A percentile compares a stretch with the other conserved stretches of the same genome.
Evolutionary conservation across 2,797 vertebrate species (phyloP).

Genomic region (Lerista edwardsae): DNA sequence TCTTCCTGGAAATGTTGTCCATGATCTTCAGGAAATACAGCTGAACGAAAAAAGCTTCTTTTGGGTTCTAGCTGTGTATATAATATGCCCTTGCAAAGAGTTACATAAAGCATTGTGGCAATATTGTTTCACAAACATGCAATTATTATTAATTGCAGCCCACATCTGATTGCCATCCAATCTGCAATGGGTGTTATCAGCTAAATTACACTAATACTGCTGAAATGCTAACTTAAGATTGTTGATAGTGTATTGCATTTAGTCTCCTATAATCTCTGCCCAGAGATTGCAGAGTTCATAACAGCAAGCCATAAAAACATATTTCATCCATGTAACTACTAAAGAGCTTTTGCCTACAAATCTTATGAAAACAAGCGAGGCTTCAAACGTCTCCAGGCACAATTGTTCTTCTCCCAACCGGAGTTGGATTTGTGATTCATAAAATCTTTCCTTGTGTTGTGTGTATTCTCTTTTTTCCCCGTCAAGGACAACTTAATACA

Average conservation of each 20-base stretch:
- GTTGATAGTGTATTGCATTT: constrained; percentile 67
- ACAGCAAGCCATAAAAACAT: constrained; percentile 76
- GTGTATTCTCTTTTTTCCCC: constrained; percentile 39
- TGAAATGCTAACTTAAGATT: constrained; percentile 73
- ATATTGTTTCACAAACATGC: constrained; percentile 28
- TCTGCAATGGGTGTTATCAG: constrained; percentile 62
- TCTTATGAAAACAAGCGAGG: constrained; percentile 37
- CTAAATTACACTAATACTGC: constrained; percentile 61
- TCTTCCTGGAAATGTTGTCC: constrained; percentile 44
- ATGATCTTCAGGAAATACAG: constrained; percentile 52
- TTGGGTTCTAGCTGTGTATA: constrained; percentile 3
- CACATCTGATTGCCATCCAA: constrained; percentile 50
- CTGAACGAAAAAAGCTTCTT: constrained; percentile 10
- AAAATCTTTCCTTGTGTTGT: constrained; percentile 41
- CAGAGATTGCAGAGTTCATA: constrained; percentile 76
- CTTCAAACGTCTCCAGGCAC: constrained; percentile 45
- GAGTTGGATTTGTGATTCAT: constrained; percentile 53
- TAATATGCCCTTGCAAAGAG: constrained; percentile 27
- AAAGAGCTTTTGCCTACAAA: constrained; percentile 39
- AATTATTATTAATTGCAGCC: constrained; percentile 64
- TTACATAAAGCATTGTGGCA: accelerated
- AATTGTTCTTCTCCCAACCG: constrained; percentile 48
- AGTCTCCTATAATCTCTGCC: constrained; percentile 72
- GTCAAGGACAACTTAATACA: constrained; percentile 76
- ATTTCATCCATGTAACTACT: constrained; percentile 64